Conservation (phyloP, 2,888 invertebrate genomes). For the Acanthosepion esculentum region DNA sequence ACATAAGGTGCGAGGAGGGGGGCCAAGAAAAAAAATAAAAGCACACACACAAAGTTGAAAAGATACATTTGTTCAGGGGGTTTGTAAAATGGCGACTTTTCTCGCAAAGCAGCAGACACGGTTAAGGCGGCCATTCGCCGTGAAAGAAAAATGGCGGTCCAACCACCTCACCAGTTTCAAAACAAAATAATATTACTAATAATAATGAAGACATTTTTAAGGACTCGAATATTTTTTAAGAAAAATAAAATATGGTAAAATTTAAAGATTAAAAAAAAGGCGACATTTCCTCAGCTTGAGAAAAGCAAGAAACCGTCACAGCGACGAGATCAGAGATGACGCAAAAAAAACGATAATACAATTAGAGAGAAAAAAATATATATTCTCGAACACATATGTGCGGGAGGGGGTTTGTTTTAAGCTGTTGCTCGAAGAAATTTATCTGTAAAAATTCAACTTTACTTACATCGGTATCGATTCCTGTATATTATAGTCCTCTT, state of each 20-base stretch:
- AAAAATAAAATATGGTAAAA: too few relatives aligned
- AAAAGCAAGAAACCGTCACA: background rate
- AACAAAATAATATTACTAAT: conserved; percentile 1
- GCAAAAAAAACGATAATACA: conserved; percentile 36
- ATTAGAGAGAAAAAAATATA: background rate
- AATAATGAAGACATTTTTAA: background rate
- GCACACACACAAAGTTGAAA: background rate
- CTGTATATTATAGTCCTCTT: conserved; percentile 40
- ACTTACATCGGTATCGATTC: conserved; percentile 43
- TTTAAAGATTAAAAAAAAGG: too few relatives aligned
- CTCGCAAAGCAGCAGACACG: background rate
- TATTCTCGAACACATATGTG: background rate
- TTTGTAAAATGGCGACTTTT: conserved; percentile 42
- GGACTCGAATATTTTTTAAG: background rate
- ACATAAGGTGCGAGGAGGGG: background rate
- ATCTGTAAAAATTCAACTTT: background rate
- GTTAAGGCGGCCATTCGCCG: conserved; percentile 25
- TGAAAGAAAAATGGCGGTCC: conserved; percentile 42
- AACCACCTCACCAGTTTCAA: conserved; percentile 41
- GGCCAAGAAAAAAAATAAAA: background rate
- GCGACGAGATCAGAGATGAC: background rate
- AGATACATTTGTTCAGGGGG: background rate
- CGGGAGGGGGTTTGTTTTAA: conserved; percentile 36
- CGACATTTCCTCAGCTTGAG: too few relatives aligned
- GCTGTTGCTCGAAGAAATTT: conserved; percentile 41